A percentile compares a stretch with the other conserved stretches of the same genome.
Evolutionary conservation across 2,888 invertebrate genomes (phyloP).

Genomic region (Eupithecia vulgata): DNA sequence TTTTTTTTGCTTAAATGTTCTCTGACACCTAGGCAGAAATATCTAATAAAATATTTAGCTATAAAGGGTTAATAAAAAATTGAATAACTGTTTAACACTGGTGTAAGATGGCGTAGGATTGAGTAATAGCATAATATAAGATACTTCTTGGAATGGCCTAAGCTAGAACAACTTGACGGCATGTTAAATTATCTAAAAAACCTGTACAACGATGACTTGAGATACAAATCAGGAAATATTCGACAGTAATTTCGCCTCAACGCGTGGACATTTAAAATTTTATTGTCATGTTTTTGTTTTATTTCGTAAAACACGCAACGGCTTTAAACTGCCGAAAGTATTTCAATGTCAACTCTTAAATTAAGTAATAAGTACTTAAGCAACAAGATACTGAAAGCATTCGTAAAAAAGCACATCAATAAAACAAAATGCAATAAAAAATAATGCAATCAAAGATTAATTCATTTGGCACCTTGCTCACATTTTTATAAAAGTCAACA

Average conservation of each 20-base stretch:
- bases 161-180: slow-evolving; percentile 41
- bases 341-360: slow-evolving; percentile 47
- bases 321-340: slow-evolving; percentile 44
- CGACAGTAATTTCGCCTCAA: slow-evolving; percentile 60
- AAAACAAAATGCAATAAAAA: slow-evolving; percentile 41
- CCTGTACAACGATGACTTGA: slow-evolving; percentile 64
- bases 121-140: slow-evolving; percentile 35
- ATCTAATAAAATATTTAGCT: no score
- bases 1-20: no score
- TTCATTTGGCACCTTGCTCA: slow-evolving; percentile 46
- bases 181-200: slow-evolving; percentile 54
- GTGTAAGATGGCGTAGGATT: background rate
- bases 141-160: slow-evolving; percentile 47
- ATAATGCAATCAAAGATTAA: slow-evolving; percentile 37
- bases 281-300: slow-evolving; percentile 61
- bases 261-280: slow-evolving; percentile 62
- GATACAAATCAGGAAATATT: slow-evolving; percentile 68
- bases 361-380: slow-evolving; percentile 42
- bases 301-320: slow-evolving; percentile 44
- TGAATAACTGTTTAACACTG: no score
- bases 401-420: slow-evolving; percentile 55
- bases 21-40: no score
- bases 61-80: no score
- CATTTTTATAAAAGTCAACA: slow-evolving; percentile 44
- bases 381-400: slow-evolving; percentile 56